Conservation (phyloP, 2,888 invertebrate species). For the Elysia crispata region DNA sequence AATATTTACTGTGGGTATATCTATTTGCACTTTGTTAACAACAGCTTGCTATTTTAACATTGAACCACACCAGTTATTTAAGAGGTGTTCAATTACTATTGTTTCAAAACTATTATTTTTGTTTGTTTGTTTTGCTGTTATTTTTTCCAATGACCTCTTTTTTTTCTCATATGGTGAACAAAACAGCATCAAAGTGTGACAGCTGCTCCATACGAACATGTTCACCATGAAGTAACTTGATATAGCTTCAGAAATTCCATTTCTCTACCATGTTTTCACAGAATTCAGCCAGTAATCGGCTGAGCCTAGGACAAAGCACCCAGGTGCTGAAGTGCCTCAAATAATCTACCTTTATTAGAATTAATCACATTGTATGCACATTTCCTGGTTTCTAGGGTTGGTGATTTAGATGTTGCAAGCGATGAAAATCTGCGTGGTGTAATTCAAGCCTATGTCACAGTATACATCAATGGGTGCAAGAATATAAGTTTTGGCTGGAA, state of each 20-base stretch:
- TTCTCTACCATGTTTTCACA: too few species aligned
- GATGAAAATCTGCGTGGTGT: slow-evolving; percentile 17
- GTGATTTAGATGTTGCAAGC: slow-evolving; percentile 34
- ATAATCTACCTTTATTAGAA: too few species aligned
- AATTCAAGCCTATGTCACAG: slow-evolving; percentile 29
- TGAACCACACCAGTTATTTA: not conserved
- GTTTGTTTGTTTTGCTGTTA: not conserved
- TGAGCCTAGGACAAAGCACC: too few species aligned
- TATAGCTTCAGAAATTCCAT: too few species aligned
- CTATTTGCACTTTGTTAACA: slow-evolving; percentile 29
- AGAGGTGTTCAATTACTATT: slow-evolving; percentile 1
- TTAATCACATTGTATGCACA: too few species aligned
- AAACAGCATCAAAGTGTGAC: too few species aligned
- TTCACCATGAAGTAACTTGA: too few species aligned
- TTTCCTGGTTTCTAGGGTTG: slow-evolving; percentile 30
- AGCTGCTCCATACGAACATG: too few species aligned
- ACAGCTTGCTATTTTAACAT: too few species aligned
- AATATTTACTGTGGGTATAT: slow-evolving; percentile 40
- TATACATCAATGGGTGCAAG: slow-evolving; percentile 35
- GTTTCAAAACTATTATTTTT: not conserved
- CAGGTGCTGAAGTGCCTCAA: too few species aligned
- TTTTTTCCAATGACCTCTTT: slow-evolving; percentile 5
- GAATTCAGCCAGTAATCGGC: too few species aligned
- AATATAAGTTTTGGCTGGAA: slow-evolving; percentile 32
- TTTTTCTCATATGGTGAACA: slow-evolving; percentile 11